Percentiles rank a stretch among this genome's conserved stretches.
These are phyloP conservation scores for Andrena bicolor DNA, from an alignment of 2,888 invertebrate species.

Conservation along the genomic window DNA sequence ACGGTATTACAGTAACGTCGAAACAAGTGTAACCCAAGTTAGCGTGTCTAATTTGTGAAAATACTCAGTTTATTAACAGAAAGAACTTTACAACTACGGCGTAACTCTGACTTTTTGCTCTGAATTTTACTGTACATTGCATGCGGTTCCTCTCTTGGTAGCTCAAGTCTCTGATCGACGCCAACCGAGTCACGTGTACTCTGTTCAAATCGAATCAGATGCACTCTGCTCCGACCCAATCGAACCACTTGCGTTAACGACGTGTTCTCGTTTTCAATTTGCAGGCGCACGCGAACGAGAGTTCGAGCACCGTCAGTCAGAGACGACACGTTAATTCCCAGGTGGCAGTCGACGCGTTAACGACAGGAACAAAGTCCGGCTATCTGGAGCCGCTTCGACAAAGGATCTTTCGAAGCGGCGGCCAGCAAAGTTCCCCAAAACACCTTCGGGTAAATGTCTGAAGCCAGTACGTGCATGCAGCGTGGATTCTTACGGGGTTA, in stretches of 20 bases:
- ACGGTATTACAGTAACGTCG: not conserved
- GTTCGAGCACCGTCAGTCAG: not conserved
- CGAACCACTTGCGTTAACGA: not conserved
- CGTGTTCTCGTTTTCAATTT: not conserved
- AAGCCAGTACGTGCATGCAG: constrained; percentile 54
- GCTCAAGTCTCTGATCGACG: no score
- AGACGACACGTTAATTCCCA: not conserved
- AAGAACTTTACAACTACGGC: no score
- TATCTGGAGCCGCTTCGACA: constrained; percentile 17
- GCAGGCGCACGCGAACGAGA: not conserved
- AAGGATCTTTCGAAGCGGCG: constrained; percentile 33
- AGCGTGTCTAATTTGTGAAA: not conserved
- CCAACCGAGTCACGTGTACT: no score
- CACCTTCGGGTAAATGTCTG: constrained; percentile 38
- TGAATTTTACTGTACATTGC: not conserved
- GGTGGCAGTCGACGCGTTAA: constrained; percentile 29
- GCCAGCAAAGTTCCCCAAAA: constrained; percentile 16
- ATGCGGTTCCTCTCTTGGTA: no score
- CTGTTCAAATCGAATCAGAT: constrained; percentile 1
- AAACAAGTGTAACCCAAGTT: not conserved
- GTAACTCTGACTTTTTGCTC: not conserved
- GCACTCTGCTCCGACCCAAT: not conserved
- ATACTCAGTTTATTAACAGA: not conserved
- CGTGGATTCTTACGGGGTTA: constrained; percentile 41
- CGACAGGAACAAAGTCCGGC: constrained; percentile 17